These are phyloP conservation scores for Cecropterus lyciades DNA, from an alignment of 1,140 invertebrate species.

Conservation along the genomic window DNA sequence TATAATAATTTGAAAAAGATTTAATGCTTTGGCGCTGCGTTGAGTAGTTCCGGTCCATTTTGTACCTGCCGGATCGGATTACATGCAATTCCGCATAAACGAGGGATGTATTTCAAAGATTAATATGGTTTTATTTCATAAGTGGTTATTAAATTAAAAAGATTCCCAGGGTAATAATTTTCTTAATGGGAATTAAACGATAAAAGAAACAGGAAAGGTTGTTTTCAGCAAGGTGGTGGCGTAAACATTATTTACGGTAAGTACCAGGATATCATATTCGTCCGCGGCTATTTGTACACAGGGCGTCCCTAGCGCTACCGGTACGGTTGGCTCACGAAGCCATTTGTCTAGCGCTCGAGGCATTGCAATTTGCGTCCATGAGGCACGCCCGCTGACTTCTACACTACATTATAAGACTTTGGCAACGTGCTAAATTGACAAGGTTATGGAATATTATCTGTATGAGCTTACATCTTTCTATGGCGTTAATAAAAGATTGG, in stretches of 20 bases:
- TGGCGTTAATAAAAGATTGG: too few species aligned
- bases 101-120: not conserved
- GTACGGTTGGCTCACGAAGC: conserved; percentile 70
- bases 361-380: conserved; percentile 66
- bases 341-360: conserved; percentile 67
- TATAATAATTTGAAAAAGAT: conserved; percentile 29
- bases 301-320: conserved; percentile 63
- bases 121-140: not conserved
- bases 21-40: conserved; percentile 6
- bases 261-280: conserved; percentile 48
- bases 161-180: conserved; percentile 2
- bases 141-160: conserved; percentile 5
- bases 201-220: too few species aligned
- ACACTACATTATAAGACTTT: conserved; percentile 44
- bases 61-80: conserved; percentile 21
- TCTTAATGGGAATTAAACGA: too few species aligned
- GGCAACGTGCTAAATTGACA: not conserved
- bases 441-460: not conserved
- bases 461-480: too few species aligned
- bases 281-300: conserved; percentile 49
- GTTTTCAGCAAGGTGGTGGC: not conserved
- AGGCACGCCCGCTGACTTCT: conserved; percentile 65
- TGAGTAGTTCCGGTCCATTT: conserved; percentile 26
- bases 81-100: conserved; percentile 12
- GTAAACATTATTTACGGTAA: conserved; percentile 8